Evolutionary conservation across 2,888 invertebrate genomes (phyloP).

Genomic region (Athalia circularis): DNA sequence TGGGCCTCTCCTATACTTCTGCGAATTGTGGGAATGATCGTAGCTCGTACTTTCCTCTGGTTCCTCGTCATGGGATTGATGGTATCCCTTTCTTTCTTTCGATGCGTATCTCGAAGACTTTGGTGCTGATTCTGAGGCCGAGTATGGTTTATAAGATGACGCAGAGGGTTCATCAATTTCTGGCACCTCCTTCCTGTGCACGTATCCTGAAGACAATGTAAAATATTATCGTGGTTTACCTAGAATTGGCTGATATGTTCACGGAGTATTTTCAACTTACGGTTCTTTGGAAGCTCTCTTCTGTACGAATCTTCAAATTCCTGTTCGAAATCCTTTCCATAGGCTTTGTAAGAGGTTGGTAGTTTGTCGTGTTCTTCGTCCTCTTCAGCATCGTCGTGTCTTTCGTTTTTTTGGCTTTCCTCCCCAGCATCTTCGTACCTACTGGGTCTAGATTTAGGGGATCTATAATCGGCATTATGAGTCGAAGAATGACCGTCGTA

Average conservation of each 20-base stretch:
- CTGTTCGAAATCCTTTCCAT: constrained; percentile 59
- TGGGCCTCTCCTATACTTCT: constrained; percentile 47
- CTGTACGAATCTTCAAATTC: constrained; percentile 62
- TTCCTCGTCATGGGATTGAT: constrained; percentile 34
- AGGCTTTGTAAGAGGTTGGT: constrained; percentile 49
- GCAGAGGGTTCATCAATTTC: constrained; percentile 55
- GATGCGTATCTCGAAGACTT: constrained; percentile 17
- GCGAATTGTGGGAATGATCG: constrained; percentile 44
- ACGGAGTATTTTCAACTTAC: constrained; percentile 51
- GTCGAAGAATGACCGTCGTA: constrained; percentile 51
- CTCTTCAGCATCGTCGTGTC: constrained; percentile 52
- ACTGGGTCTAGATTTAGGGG: constrained; percentile 44
- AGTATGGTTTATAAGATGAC: constrained; percentile 9
- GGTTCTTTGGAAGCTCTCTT: constrained; percentile 56
- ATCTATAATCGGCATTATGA: constrained; percentile 47
- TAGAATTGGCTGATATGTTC: not conserved
- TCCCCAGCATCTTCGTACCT: constrained; percentile 58
- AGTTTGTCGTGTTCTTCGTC: constrained; percentile 50
- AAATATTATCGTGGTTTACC: not conserved
- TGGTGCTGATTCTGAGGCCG: constrained; percentile 7
- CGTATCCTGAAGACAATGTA: constrained; percentile 55
- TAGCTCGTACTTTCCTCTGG: constrained; percentile 49
- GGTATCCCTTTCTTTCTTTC: not conserved
- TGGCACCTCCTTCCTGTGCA: constrained; percentile 57
- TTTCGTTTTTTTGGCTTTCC: constrained; percentile 57